Conservation (phyloP, 2,888 invertebrate genomes). For the Lagria hirta region DNA sequence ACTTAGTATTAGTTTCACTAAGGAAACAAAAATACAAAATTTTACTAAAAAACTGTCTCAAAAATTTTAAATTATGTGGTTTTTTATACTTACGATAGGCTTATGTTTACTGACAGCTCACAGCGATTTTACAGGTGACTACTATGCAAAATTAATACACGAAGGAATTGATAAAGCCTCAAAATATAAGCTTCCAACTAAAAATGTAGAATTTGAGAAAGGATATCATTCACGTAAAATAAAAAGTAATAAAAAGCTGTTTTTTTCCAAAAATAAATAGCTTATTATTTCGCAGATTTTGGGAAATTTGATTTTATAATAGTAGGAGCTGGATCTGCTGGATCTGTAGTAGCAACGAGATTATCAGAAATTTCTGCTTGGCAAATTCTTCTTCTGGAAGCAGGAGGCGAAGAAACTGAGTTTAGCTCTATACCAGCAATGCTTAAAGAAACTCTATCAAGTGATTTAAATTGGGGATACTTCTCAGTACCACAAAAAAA, state of each 20-base stretch:
- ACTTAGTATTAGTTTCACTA: too few relatives aligned
- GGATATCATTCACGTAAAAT: constrained; percentile 1
- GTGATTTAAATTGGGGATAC: constrained; percentile 35
- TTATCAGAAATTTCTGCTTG: constrained; percentile 30
- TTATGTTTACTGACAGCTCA: too few relatives aligned
- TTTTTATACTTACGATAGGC: too few relatives aligned
- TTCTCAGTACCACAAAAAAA: constrained; percentile 30
- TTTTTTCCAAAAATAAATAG: too few relatives aligned
- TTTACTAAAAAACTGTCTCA: too few relatives aligned
- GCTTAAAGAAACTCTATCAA: constrained; percentile 9
- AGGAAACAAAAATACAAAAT: too few relatives aligned
- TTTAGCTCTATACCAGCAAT: constrained; percentile 32
- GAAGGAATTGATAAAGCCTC: not conserved
- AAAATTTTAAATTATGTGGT: too few relatives aligned
- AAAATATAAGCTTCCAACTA: not conserved
- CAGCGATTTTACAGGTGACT: too few relatives aligned
- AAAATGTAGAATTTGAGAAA: constrained; percentile 5
- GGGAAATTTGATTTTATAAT: constrained; percentile 33
- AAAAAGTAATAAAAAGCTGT: too few relatives aligned
- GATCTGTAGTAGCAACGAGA: constrained; percentile 31
- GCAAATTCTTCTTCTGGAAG: constrained; percentile 33
- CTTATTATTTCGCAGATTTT: constrained; percentile 31
- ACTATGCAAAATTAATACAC: constrained; percentile 3
- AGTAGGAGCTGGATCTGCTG: constrained; percentile 34
- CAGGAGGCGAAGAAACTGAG: constrained; percentile 29